phyloP scores from a whole-genome alignment of 2,888 invertebrate species.

The Rhyacophila evoluta region DNA sequence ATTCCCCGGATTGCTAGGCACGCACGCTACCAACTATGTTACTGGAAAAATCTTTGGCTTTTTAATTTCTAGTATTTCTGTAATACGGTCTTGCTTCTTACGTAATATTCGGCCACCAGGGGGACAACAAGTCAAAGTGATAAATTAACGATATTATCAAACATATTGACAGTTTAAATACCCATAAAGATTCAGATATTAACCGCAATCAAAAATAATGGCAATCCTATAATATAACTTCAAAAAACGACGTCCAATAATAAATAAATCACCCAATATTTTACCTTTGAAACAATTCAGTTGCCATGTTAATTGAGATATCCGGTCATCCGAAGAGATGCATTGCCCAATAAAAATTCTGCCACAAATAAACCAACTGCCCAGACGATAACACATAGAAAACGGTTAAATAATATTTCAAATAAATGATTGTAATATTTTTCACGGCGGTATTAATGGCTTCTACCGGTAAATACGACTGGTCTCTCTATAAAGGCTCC shows the following conservation, averaged over 20 bases:
- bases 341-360: slow-evolving; percentile 45
- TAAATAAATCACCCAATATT: not conserved
- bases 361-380: not conserved
- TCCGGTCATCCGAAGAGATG: not conserved
- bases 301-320: slow-evolving; percentile 16
- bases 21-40: too few relatives aligned
- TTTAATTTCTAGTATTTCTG: too few relatives aligned
- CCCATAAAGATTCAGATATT: not conserved
- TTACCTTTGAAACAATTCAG: not conserved
- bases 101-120: too few relatives aligned
- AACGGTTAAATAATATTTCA: slow-evolving; percentile 49
- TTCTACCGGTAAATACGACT: slow-evolving; percentile 31
- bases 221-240: too few relatives aligned
- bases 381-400: slow-evolving; percentile 28
- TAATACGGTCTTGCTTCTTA: too few relatives aligned
- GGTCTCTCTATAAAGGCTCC: slow-evolving; percentile 30
- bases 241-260: too few relatives aligned
- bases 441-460: slow-evolving; percentile 36
- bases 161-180: not conserved
- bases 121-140: too few relatives aligned
- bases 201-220: not conserved
- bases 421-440: slow-evolving; percentile 49
- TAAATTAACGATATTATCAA: too few relatives aligned
- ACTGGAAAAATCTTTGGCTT: too few relatives aligned
- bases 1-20: too few relatives aligned